Conservation (phyloP, 2,797 vertebrate species). For the Gallirallus australis region DNA sequence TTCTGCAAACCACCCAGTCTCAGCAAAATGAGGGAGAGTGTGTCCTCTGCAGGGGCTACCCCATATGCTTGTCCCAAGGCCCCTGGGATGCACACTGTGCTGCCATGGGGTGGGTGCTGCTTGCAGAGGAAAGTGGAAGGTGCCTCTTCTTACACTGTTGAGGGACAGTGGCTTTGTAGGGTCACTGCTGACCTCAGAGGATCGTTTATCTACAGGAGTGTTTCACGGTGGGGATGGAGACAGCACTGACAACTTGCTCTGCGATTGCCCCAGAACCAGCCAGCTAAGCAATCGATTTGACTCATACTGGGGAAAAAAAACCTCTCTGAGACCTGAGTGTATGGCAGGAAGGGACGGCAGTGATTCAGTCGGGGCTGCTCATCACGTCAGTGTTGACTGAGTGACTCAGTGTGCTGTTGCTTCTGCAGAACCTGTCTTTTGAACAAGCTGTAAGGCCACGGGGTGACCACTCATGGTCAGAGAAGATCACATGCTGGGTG, state of each 20-base stretch:
- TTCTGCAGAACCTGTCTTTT: background rate
- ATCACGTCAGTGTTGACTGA: background rate
- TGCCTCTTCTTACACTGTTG: background rate
- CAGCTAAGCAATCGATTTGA: background rate
- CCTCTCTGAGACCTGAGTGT: background rate
- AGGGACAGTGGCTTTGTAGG: background rate
- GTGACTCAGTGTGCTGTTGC: conserved; percentile 11
- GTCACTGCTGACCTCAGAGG: background rate
- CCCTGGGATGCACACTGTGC: background rate
- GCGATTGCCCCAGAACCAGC: background rate
- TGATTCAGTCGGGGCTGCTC: conserved; percentile 37
- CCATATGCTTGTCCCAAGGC: accelerated
- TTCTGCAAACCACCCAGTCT: background rate
- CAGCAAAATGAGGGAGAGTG: background rate
- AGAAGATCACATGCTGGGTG: background rate
- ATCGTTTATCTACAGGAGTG: background rate
- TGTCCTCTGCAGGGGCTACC: background rate
- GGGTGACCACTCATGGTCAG: background rate
- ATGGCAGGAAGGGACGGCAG: background rate
- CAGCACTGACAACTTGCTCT: background rate
- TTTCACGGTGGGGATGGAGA: background rate
- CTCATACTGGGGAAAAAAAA: background rate
- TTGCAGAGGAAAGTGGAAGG: background rate
- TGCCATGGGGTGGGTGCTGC: accelerated
- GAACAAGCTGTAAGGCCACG: background rate